Conservation (phyloP, 1,140 invertebrate genomes). For the Cydia strobilella region DNA sequence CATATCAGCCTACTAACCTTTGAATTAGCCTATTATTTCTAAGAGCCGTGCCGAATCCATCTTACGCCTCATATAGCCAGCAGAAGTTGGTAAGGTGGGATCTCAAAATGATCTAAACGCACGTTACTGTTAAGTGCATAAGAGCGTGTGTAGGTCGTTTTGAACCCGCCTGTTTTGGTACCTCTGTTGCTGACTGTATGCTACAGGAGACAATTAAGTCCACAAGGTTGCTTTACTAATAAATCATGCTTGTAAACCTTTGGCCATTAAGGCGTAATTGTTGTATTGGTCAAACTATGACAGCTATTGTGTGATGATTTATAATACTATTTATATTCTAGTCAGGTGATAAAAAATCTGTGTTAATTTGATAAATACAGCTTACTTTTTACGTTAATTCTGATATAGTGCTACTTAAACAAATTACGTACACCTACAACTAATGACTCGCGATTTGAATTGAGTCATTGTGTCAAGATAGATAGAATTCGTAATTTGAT, state of each 20-base stretch:
- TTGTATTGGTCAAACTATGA: constrained; percentile 18
- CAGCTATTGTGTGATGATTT: constrained; percentile 25
- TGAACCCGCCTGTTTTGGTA: not conserved
- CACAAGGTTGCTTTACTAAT: not conserved
- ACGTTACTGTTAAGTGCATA: not conserved
- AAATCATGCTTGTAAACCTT: constrained; percentile 24
- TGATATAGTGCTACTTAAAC: not conserved
- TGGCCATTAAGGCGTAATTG: constrained; percentile 14
- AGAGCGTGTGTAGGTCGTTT: not conserved
- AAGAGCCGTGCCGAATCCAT: constrained; percentile 24
- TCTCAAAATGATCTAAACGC: too few species aligned
- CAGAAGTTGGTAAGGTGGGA: too few species aligned
- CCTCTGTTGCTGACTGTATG: not conserved
- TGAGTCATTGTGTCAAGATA: constrained; percentile 14
- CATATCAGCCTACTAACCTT: constrained; percentile 17
- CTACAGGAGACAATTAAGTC: constrained; percentile 11
- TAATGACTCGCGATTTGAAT: not conserved
- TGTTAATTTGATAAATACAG: constrained; percentile 29
- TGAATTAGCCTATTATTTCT: constrained; percentile 20
- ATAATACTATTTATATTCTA: constrained; percentile 8
- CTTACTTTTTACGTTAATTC: constrained; percentile 14
- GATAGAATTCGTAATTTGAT: constrained; percentile 10
- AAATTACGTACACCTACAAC: constrained; percentile 5
- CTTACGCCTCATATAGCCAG: not conserved
- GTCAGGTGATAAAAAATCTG: constrained; percentile 14